Conservation (phyloP, 37 sponge, comb jelly and placozoan species). For the Geodia barretti region DNA sequence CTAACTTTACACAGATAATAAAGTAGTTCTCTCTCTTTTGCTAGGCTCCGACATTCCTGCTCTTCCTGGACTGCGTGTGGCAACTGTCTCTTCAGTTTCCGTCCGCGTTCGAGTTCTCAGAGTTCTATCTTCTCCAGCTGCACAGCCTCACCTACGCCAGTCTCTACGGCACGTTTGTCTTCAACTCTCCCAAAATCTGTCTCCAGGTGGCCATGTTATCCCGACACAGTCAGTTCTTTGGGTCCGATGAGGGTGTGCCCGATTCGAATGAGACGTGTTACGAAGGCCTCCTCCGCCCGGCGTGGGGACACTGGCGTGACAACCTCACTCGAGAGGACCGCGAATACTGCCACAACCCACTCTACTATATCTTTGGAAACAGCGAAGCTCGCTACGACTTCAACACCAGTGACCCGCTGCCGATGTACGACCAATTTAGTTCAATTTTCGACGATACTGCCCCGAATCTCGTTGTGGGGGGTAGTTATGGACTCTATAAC, state of each 20-base stretch:
- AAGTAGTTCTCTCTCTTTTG: not conserved
- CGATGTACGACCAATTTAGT: constrained; percentile 3
- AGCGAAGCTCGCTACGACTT: constrained; percentile 50
- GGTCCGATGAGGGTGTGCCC: constrained; percentile 31
- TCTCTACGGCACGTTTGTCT: constrained; percentile 90
- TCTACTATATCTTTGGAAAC: constrained; percentile 81
- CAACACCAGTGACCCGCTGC: constrained; percentile 12
- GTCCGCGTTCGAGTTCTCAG: constrained; percentile 92
- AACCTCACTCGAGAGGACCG: constrained; percentile 46
- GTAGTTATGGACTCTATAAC: constrained; percentile 30
- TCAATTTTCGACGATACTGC: constrained; percentile 16
- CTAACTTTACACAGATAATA: too few species aligned
- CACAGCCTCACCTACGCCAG: constrained; percentile 52
- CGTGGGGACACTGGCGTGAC: constrained; percentile 75
- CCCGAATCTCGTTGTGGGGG: constrained; percentile 14
- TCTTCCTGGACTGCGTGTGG: constrained; percentile 95
- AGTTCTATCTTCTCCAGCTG: constrained; percentile 77
- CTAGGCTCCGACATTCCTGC: constrained; percentile 92
- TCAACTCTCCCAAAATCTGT: constrained; percentile 69
- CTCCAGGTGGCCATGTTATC: constrained; percentile 44
- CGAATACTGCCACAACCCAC: constrained; percentile 68
- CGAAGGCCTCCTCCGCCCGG: constrained; percentile 57
- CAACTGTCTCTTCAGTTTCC: constrained; percentile 91
- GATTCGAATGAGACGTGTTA: constrained; percentile 29
- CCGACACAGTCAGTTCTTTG: constrained; percentile 48